phyloP scores from a whole-genome alignment of 2,888 invertebrate genomes.

The Iphiclides podalirius region DNA sequence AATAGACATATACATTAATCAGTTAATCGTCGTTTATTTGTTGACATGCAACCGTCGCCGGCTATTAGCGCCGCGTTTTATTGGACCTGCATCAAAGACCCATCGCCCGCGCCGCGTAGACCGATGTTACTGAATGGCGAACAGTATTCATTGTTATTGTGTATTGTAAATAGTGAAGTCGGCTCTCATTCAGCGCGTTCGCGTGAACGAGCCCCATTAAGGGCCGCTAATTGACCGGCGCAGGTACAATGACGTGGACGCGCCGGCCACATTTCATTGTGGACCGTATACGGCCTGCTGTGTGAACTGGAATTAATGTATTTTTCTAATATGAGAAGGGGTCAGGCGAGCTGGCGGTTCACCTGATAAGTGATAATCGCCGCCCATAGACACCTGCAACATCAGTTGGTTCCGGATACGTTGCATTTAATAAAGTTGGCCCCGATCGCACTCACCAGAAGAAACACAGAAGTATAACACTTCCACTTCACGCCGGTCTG shows the following conservation, averaged over 20 bases:
- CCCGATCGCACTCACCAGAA: too few species aligned
- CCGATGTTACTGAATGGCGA: constrained; percentile 36
- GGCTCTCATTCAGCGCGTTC: constrained; percentile 54
- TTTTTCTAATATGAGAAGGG: too few species aligned
- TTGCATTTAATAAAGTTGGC: too few species aligned
- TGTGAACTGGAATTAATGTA: constrained; percentile 5
- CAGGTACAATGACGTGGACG: constrained; percentile 51
- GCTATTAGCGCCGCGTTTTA: neutral
- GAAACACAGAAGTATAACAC: too few species aligned
- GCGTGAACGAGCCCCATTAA: constrained; percentile 66
- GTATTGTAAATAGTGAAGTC: constrained; percentile 44
- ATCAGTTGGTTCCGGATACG: too few species aligned
- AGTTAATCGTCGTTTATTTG: constrained; percentile 40
- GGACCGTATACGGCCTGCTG: constrained; percentile 35
- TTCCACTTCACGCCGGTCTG: too few species aligned
- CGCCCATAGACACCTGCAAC: too few species aligned
- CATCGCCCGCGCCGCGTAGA: constrained; percentile 33
- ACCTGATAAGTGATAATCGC: too few species aligned
- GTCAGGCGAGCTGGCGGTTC: too few species aligned
- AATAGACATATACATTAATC: too few species aligned
- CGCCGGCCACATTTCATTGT: constrained; percentile 39
- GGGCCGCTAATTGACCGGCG: constrained; percentile 65
- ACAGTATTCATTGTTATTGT: constrained; percentile 31
- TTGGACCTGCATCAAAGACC: constrained; percentile 3
- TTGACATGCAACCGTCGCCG: constrained; percentile 48